Conservation (phyloP, 2,113 vertebrate species). For the Chaetorhynchus papuensis region DNA sequence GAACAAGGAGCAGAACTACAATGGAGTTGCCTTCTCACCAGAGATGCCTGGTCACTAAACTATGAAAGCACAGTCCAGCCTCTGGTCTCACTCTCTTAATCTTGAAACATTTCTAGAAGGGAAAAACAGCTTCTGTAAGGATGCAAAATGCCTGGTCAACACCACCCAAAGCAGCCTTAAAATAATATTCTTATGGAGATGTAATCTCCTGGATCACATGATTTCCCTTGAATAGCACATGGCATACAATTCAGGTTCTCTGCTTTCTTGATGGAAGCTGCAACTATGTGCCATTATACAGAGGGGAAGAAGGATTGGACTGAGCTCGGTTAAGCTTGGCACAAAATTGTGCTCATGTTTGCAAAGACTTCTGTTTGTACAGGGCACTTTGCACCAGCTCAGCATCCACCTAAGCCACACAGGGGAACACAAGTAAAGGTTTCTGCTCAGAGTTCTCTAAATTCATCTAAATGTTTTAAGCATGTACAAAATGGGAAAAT, state of each 20-base stretch:
- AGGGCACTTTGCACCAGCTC: background rate
- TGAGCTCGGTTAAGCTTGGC: background rate
- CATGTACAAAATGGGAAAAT: background rate
- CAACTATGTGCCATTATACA: background rate
- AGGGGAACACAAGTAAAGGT: background rate
- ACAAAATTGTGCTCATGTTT: background rate
- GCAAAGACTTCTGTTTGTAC: background rate
- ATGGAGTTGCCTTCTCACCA: background rate
- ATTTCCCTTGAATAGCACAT: background rate
- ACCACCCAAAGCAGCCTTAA: background rate
- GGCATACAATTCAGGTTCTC: background rate
- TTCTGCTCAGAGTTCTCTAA: background rate
- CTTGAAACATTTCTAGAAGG: background rate
- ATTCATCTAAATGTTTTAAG: background rate
- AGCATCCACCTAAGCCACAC: background rate
- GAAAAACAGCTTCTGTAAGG: background rate
- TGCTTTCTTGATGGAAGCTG: background rate
- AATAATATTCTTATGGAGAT: background rate
- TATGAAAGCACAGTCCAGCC: background rate
- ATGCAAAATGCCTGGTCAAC: background rate
- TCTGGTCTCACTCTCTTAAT: background rate
- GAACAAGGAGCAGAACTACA: background rate
- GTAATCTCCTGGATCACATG: background rate
- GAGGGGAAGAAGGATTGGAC: background rate
- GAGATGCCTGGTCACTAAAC: background rate